These are phyloP conservation scores for Pristionchus exspectatus DNA, from an alignment of 2,888 invertebrate species.

Conservation along the genomic window DNA sequence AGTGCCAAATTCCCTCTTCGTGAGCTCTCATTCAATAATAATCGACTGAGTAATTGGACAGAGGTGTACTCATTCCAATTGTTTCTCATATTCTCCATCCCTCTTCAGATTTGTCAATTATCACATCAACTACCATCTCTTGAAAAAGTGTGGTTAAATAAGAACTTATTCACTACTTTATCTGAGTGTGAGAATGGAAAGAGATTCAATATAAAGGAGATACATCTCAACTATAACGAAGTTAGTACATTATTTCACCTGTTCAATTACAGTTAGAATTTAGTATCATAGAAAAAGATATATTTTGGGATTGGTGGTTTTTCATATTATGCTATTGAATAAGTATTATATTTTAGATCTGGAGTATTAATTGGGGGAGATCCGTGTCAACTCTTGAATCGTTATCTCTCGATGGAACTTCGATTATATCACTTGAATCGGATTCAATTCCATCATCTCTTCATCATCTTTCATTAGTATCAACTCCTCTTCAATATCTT, in stretches of 20 bases:
- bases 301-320: background rate
- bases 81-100: background rate
- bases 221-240: conserved; percentile 59
- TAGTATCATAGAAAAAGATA: too few species aligned
- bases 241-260: conserved; percentile 8
- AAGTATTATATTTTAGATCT: conserved; percentile 23
- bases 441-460: background rate
- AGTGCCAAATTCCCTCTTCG: conserved; percentile 1
- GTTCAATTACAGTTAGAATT: too few species aligned
- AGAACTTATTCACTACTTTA: conserved; percentile 53
- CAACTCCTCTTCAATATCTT: conserved; percentile 16
- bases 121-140: conserved; percentile 56
- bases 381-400: background rate
- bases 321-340: background rate
- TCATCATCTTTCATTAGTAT: conserved; percentile 36
- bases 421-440: background rate
- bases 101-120: conserved; percentile 54
- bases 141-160: conserved; percentile 45
- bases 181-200: background rate
- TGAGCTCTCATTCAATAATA: conserved; percentile 16
- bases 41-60: conserved; percentile 40
- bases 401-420: background rate
- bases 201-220: conserved; percentile 16
- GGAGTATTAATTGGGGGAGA: background rate
- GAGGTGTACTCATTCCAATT: conserved; percentile 48